Percentiles rank a stretch among this genome's conserved stretches.
phyloP scores from a whole-genome alignment of 1,140 invertebrate genomes.

The Leptoteleia sp. region DNA sequence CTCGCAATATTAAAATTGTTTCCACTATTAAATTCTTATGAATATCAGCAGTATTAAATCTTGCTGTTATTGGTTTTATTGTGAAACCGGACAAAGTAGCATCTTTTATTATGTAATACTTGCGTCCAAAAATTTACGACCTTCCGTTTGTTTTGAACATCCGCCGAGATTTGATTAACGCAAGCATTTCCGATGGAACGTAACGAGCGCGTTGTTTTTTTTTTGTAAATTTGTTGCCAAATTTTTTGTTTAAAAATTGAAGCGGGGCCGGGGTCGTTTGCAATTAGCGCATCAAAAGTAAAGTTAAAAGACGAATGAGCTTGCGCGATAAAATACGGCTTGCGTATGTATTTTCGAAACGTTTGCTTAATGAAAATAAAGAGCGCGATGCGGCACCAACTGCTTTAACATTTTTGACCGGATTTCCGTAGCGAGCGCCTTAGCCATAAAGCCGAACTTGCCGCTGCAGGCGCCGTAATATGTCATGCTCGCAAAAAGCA shows the following conservation, averaged over 20 bases:
- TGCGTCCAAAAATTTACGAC: conserved; percentile 6
- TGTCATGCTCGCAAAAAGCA: conserved; percentile 67
- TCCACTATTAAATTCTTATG: conserved; percentile 6
- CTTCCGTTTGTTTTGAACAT: too few species aligned
- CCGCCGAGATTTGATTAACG: neutral
- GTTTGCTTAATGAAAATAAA: conserved; percentile 50
- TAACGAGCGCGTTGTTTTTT: too few species aligned
- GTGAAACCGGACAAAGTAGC: conserved; percentile 8
- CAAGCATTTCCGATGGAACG: neutral
- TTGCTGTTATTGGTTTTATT: conserved; percentile 8
- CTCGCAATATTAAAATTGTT: conserved; percentile 1
- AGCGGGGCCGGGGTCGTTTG: too few species aligned
- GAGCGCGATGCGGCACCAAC: conserved; percentile 35
- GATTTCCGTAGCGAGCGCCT: conserved; percentile 56
- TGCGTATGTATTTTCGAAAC: conserved; percentile 42
- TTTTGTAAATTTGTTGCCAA: too few species aligned
- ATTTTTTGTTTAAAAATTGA: conserved; percentile 6
- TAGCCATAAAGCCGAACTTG: conserved; percentile 70
- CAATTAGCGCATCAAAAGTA: conserved; percentile 9
- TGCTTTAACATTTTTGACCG: conserved; percentile 66
- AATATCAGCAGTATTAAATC: conserved; percentile 22
- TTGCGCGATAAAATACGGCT: neutral
- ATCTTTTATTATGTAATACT: conserved; percentile 12
- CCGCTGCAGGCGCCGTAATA: conserved; percentile 70
- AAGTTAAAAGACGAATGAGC: neutral